A percentile compares a stretch with the other conserved stretches of the same genome.
phyloP scores from a whole-genome alignment of 2,797 vertebrate genomes.

The Lagocephalus sceleratus region DNA sequence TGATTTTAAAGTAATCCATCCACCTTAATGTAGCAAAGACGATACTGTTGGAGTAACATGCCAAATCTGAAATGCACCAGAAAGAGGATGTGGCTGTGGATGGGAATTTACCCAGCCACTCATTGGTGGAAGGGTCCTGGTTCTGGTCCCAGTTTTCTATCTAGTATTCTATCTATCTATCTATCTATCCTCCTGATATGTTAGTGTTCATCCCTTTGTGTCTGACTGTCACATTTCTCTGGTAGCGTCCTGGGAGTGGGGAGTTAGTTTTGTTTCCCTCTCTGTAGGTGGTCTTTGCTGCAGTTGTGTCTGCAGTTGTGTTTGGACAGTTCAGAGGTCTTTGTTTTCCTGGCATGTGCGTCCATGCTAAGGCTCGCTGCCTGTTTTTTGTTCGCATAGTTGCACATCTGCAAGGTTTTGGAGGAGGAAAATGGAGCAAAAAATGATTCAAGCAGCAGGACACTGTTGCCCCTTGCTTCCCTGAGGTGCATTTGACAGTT shows the following conservation, averaged over 20 bases:
- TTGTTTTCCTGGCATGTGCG: conserved; percentile 70
- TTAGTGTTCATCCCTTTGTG: conserved; percentile 23
- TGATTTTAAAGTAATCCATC: too few relatives aligned
- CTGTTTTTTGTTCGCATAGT: conserved; percentile 70
- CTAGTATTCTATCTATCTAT: neutral
- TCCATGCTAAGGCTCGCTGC: conserved; percentile 56
- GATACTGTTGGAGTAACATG: too few relatives aligned
- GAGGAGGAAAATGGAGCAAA: conserved; percentile 44
- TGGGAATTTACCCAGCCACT: too few relatives aligned
- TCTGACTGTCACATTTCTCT: conserved; percentile 34
- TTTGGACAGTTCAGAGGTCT: conserved; percentile 68
- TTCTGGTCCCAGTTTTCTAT: neutral
- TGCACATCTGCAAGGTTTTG: conserved; percentile 60
- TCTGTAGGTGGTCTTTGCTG: conserved; percentile 67
- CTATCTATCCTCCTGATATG: neutral
- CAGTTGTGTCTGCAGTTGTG: conserved; percentile 56
- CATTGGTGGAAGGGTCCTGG: too few relatives aligned
- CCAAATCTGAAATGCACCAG: too few relatives aligned
- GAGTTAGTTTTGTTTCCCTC: conserved; percentile 48
- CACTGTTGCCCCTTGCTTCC: conserved; percentile 38
- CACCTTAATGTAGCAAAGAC: too few relatives aligned
- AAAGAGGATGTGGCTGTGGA: too few relatives aligned
- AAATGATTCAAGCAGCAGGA: conserved; percentile 1
- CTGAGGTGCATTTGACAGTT: too few relatives aligned
- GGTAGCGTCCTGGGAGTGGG: conserved; percentile 36